Evolutionary conservation across 2,113 vertebrate genomes (phyloP).

Genomic region (Merops nubicus): DNA sequence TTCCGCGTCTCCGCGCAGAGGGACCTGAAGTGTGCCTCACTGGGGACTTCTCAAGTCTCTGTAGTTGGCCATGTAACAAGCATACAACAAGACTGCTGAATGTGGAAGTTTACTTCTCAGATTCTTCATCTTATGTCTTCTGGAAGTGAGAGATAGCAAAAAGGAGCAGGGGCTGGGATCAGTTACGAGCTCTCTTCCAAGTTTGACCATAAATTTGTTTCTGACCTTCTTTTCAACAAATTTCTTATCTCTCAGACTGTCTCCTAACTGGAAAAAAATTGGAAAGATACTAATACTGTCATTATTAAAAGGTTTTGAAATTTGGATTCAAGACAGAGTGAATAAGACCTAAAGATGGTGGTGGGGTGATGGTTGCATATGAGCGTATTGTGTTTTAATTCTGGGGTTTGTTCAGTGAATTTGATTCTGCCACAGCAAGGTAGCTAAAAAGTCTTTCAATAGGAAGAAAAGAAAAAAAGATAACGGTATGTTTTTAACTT

Average conservation of each 20-base stretch:
- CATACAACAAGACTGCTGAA: background rate
- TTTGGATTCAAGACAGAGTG: background rate
- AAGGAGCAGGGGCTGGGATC: background rate
- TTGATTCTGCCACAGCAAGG: background rate
- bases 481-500: background rate
- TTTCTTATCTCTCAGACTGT: background rate
- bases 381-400: background rate
- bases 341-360: background rate
- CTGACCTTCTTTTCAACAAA: background rate
- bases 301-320: background rate
- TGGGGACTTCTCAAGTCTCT: background rate
- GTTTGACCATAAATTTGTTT: background rate
- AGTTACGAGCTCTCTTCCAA: background rate
- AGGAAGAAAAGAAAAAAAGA: background rate
- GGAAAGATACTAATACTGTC: background rate
- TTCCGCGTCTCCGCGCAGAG: fast-evolving
- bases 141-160: background rate
- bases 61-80: background rate
- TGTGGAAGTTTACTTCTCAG: background rate
- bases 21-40: fast-evolving
- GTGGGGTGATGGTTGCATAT: too few relatives aligned
- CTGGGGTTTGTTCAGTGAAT: background rate
- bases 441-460: background rate
- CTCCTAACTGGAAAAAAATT: background rate
- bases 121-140: background rate